Evolutionary conservation across 2,797 vertebrate genomes (phyloP).

Genomic region (Taenioides sp.): DNA sequence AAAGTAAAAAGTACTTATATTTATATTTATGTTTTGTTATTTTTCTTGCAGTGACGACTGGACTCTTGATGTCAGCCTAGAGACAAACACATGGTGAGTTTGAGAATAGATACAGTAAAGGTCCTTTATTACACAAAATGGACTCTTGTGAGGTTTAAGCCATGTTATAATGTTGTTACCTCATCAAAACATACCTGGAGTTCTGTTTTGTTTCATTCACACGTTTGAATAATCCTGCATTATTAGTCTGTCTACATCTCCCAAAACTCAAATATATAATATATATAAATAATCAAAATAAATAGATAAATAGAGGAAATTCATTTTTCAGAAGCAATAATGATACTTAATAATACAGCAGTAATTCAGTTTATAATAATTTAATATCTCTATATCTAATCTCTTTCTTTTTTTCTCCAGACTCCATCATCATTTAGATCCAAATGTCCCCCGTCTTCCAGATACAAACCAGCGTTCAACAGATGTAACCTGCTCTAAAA

Average conservation of each 20-base stretch:
- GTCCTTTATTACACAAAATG: not conserved
- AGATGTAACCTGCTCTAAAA: not conserved
- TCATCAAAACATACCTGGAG: too few species aligned
- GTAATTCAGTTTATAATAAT: not conserved
- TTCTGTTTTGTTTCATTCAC: too few species aligned
- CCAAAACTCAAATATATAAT: too few species aligned
- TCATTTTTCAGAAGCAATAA: too few species aligned
- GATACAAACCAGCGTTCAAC: constrained; percentile 1
- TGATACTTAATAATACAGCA: too few species aligned
- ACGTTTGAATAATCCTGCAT: too few species aligned
- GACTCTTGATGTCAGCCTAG: constrained; percentile 65
- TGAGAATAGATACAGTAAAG: not conserved
- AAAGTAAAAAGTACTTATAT: too few species aligned
- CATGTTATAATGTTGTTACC: too few species aligned
- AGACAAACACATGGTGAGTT: constrained; percentile 34
- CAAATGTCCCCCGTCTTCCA: not conserved
- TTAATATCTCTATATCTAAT: not conserved
- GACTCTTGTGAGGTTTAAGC: too few species aligned
- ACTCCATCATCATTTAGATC: not conserved
- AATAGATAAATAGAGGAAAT: too few species aligned
- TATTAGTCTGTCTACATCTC: too few species aligned
- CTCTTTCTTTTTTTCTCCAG: not conserved
- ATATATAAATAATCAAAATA: too few species aligned
- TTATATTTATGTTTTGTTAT: not conserved
- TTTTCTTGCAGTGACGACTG: constrained; percentile 60